Percentiles rank a stretch among this genome's conserved stretches.
Evolutionary conservation across 2,888 invertebrate genomes (phyloP).

Genomic region (Tineola bisselliella): DNA sequence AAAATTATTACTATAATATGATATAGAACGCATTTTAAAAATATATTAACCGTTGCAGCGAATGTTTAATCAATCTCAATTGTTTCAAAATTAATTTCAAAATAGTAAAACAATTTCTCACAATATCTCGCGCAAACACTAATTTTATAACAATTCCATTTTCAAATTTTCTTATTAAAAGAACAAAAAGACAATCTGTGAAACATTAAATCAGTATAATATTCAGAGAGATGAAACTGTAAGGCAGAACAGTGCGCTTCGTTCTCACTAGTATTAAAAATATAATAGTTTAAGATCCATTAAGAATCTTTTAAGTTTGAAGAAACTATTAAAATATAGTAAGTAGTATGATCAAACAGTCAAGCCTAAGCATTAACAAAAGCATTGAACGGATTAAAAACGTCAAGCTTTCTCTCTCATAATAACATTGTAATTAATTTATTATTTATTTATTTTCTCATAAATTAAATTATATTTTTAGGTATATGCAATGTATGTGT

Average conservation of each 20-base stretch:
- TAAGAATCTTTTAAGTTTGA: not conserved
- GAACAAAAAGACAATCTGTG: not conserved
- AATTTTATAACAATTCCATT: not conserved
- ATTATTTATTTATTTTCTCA: too few species aligned
- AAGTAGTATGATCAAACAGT: not conserved
- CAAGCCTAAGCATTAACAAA: not conserved
- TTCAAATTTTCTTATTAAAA: not conserved
- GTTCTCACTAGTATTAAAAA: not conserved
- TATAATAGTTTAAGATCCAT: not conserved
- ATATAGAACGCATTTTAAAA: too few species aligned
- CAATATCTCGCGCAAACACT: not conserved
- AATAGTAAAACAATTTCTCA: not conserved
- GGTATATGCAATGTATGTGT: too few species aligned
- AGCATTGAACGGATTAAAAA: too few species aligned
- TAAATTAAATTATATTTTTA: too few species aligned
- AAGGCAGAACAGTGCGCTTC: not conserved
- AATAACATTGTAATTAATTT: too few species aligned
- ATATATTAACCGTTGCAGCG: too few species aligned
- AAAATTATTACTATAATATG: too few species aligned
- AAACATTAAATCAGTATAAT: constrained; percentile 6
- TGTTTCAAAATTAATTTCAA: not conserved
- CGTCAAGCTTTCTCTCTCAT: too few species aligned
- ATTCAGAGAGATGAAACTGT: constrained; percentile 4
- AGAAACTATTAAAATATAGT: not conserved
- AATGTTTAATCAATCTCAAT: not conserved